Evolutionary conservation across 2,797 vertebrate genomes (phyloP), one percentile per base, ranked within the genome.

Genomic region (Gephyroberyx darwinii): DNA sequence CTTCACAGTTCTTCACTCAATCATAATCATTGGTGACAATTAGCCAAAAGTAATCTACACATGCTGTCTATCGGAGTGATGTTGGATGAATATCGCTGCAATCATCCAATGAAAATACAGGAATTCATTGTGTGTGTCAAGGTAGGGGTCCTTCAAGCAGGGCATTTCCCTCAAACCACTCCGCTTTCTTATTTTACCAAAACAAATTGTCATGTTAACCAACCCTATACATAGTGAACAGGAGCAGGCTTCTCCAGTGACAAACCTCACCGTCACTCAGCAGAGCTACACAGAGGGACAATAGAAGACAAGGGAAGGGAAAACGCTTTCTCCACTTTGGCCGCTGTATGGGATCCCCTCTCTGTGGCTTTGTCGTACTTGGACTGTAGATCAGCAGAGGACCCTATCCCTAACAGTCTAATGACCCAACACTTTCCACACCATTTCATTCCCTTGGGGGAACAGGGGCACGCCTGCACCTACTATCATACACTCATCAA

Each of bases 371-470:
- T 91, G 86, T 91, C 77, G 74, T 80, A 80, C 69, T 60, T 61
- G 65, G 31, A 69, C 78, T 74, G 39, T 19, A 64, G 74, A 67
- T 84, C 72, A 81, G 71, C 30, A 66, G 60, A 81, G 71, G 74
- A 83, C 64, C 78, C 54, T 77, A 75, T 85, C 82, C 74, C 83
- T 67, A 63, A 77, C 65, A 62, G 62, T 70, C 85, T 85, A 90
- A 87, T 86, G 85, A 89, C 85, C 81, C 75, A 78, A 83, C 77
- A 86, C 80, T 90, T 89, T 91, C 89, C 82, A 77, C 82, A 75
- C 69, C 87, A 81, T 88, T 88, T 92, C 63, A 84, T 86, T 84
- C 77, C 73, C 75, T 83, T 76, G 63, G 69, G 43, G 56, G 74
- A 48, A 60, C 70, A 74, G 64, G 82, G 75, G 67, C 64, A 82